A percentile compares a stretch with the other conserved stretches of the same genome.
Conservation (phyloP, 2,113 vertebrate species). For the Varanus salvator region DNA sequence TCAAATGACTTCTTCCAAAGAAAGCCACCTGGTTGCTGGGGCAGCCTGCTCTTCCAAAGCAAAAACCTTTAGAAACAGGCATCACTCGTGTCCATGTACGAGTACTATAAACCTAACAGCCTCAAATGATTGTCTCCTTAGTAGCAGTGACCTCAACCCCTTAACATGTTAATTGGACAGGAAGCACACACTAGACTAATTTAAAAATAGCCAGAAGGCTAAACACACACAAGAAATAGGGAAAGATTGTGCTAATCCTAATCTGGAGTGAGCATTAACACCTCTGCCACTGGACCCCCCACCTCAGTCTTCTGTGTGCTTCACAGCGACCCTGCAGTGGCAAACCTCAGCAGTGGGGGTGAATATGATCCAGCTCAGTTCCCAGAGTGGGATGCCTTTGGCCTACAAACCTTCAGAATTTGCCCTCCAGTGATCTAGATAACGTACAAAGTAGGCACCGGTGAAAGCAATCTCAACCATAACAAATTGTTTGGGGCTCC, state of each 20-base stretch:
- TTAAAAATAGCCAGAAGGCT: background rate
- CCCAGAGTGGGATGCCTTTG: too few species aligned
- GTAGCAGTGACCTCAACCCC: background rate
- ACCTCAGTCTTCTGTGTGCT: background rate
- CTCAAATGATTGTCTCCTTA: background rate
- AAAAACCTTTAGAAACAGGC: background rate
- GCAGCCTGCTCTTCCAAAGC: background rate
- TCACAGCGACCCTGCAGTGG: too few species aligned
- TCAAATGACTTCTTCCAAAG: background rate
- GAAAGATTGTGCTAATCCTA: background rate
- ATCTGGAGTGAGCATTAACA: too few species aligned
- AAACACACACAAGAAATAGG: background rate
- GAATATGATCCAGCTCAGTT: too few species aligned
- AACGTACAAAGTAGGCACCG: background rate
- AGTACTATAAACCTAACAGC: background rate
- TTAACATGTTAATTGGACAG: background rate
- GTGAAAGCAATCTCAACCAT: fast-evolving
- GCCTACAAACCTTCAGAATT: too few species aligned
- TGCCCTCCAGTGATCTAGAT: background rate
- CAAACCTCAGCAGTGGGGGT: too few species aligned
- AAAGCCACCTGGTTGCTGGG: background rate
- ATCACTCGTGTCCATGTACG: background rate
- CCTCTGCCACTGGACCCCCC: background rate
- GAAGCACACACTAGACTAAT: background rate
- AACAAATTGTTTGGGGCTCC: background rate